These are phyloP conservation scores for Myathropa florea DNA, from an alignment of 2,888 invertebrate species.

Conservation along the genomic window DNA sequence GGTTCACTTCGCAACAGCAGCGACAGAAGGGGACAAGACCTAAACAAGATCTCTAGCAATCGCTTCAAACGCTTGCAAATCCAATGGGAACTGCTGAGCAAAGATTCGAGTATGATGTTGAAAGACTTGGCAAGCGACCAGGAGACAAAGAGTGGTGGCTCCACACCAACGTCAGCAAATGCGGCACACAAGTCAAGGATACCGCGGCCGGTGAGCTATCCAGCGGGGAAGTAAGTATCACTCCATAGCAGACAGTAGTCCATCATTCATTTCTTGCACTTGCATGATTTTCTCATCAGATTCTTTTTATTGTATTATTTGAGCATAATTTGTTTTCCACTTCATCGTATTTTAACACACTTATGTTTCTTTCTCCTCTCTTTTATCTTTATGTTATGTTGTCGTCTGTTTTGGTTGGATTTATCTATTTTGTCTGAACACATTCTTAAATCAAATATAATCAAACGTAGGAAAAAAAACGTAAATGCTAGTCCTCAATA, in stretches of 20 bases:
- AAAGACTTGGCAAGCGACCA: conserved; percentile 79
- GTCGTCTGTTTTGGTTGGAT: conserved; percentile 57
- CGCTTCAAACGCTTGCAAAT: conserved; percentile 81
- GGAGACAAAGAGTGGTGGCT: conserved; percentile 80
- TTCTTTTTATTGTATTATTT: conserved; percentile 2
- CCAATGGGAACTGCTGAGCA: conserved; percentile 81
- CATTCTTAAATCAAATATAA: conserved; percentile 48
- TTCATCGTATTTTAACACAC: conserved; percentile 31
- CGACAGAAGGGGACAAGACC: conserved; percentile 75
- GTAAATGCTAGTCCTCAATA: conserved; percentile 70
- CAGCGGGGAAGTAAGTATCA: conserved; percentile 79
- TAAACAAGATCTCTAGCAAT: conserved; percentile 80
- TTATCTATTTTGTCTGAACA: conserved; percentile 40
- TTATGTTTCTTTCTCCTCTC: conserved; percentile 63
- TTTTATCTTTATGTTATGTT: conserved; percentile 63
- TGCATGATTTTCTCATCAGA: conserved; percentile 17
- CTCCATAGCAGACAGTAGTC: background rate
- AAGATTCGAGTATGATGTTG: conserved; percentile 79
- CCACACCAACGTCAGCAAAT: conserved; percentile 79
- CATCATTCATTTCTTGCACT: background rate
- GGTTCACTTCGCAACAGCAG: conserved; percentile 70
- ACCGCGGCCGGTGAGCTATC: conserved; percentile 80
- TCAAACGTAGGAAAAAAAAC: conserved; percentile 58
- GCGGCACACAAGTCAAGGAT: conserved; percentile 79
- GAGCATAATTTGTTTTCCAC: conserved; percentile 9